phyloP scores from a whole-genome alignment of 2,888 invertebrate genomes.

The Drosophila formosana region DNA sequence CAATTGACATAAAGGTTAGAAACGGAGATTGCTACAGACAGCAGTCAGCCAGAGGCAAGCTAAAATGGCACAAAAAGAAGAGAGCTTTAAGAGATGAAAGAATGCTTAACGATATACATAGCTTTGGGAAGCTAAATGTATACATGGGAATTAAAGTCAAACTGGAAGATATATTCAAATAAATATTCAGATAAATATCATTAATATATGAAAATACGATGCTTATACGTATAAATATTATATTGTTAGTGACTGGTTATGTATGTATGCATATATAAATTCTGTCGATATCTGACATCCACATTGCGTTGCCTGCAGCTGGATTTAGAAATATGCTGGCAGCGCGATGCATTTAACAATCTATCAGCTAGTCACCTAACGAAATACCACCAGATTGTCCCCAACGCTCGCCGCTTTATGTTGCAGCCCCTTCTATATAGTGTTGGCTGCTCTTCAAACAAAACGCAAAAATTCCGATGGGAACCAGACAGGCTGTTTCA shows the following conservation, averaged over 20 bases:
- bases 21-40: conserved; percentile 16
- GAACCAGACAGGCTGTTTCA: conserved; percentile 58
- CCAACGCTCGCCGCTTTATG: background rate
- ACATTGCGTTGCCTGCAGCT: background rate
- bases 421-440: conserved; percentile 2
- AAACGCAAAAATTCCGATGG: conserved; percentile 66
- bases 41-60: background rate
- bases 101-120: background rate
- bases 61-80: background rate
- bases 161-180: too few relatives aligned
- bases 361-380: conserved; percentile 24
- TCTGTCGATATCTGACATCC: background rate
- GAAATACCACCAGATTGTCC: conserved; percentile 1
- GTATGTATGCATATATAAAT: background rate
- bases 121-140: background rate
- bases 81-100: conserved; percentile 4
- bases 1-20: conserved; percentile 30
- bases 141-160: background rate
- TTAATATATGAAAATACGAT: background rate
- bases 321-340: conserved; percentile 18
- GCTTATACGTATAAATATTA: background rate
- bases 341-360: conserved; percentile 13
- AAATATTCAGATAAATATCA: too few relatives aligned
- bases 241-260: background rate
- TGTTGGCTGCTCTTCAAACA: conserved; percentile 45